These are phyloP conservation scores for Tetrax tetrax DNA, from an alignment of 2,113 vertebrate species.

Conservation along the genomic window DNA sequence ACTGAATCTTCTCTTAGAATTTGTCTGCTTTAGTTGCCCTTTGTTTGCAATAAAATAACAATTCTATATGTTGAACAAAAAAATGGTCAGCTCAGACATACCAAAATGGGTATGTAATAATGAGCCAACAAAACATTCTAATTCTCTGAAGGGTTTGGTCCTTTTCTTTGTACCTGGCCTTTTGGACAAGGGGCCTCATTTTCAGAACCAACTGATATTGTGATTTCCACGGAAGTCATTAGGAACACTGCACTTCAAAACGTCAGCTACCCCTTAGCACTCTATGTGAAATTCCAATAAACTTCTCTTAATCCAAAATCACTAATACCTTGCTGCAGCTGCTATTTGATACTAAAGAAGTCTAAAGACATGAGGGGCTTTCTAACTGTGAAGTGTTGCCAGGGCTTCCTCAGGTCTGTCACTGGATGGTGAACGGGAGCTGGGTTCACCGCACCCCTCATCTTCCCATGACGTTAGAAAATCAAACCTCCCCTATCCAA, in stretches of 20 bases:
- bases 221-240: background rate
- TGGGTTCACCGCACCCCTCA: background rate
- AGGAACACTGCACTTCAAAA: background rate
- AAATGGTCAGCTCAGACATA: background rate
- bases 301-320: background rate
- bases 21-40: background rate
- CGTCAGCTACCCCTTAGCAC: background rate
- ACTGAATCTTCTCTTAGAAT: background rate
- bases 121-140: background rate
- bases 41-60: background rate
- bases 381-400: background rate
- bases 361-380: background rate
- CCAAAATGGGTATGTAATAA: background rate
- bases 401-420: background rate
- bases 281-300: background rate
- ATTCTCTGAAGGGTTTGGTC: fast-evolving
- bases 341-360: background rate
- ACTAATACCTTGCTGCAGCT: background rate
- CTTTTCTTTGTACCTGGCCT: background rate
- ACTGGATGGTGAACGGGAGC: fast-evolving
- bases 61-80: background rate
- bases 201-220: background rate
- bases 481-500: background rate
- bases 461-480: background rate
- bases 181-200: background rate